Base-by-base conservation (phyloP, 2,797 vertebrate species). In the Myotis daubentonii region DNA sequence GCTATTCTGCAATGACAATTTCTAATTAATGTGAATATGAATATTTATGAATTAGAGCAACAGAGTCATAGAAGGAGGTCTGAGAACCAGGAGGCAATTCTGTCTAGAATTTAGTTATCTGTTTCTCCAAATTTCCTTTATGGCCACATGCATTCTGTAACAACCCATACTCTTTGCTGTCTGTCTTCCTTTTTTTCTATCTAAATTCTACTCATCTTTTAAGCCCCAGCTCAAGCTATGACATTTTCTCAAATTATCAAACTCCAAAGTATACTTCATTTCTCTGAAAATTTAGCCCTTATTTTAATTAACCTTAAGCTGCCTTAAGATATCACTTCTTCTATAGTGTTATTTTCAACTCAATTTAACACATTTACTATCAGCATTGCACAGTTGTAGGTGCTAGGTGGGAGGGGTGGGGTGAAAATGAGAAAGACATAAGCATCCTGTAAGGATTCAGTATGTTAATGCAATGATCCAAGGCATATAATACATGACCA, bases 271-370 rank as follows among this genome's bases (percentile, higher is more conserved):
- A 22, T 19, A 88, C 33, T 88, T 89, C 55, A 94, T 92, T 83
- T 88, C 70, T 91, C 81, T 92, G 86, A 89, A 87, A 80, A 93
- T 84, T 71, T 51, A 94, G 60, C 57, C 78, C 38, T 82, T 87
- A 87, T 60, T 93, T 94, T 95, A 97, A 97, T 95, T 94, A 94
- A 95, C 86, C 80, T 88, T 86, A 66, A 91, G 78, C 51, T 80
- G 65, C 57, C 38, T 92, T 44, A 17, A 96, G 62, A 78, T 78
- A 44, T 70, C 60, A 78, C 55, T 81, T 87, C 28, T 36, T 85
- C 62, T 86, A 36, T 90, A 75, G 60, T 83, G 75, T 55, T 94
- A 86, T 89, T 92, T 96, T 90, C 93, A 95, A 87, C 49, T 6
- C 16, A 89, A 72, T 81, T 87, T 91, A 82, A 94, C 71, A 92